Evolutionary conservation across 2,113 vertebrate species (phyloP).

Genomic region (Dromiciops gliroides): DNA sequence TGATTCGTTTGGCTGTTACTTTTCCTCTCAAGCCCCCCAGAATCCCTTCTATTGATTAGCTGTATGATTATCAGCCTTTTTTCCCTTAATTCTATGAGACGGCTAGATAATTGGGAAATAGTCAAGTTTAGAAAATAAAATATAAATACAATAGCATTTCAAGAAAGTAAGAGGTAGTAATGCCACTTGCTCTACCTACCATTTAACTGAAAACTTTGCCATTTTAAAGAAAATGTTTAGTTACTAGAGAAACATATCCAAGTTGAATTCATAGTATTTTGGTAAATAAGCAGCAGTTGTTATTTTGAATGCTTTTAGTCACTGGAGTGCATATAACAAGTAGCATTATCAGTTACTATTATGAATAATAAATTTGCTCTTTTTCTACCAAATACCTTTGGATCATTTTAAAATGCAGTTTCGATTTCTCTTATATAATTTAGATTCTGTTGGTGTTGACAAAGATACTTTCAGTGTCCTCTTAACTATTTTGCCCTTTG

Average conservation of each 20-base stretch:
- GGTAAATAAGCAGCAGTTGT: background rate
- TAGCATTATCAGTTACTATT: conserved; percentile 11
- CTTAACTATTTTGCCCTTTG: background rate
- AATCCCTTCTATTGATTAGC: conserved; percentile 69
- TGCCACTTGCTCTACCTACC: background rate
- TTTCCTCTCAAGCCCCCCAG: conserved; percentile 54
- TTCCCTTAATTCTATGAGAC: conserved; percentile 41
- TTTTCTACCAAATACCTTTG: conserved; percentile 26
- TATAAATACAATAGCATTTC: background rate
- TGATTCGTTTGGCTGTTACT: conserved; percentile 60
- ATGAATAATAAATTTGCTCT: background rate
- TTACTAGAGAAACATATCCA: background rate
- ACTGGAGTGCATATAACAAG: background rate
- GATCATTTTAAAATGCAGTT: conserved; percentile 30
- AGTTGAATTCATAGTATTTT: background rate
- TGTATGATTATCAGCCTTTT: conserved; percentile 30
- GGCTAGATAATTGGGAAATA: conserved; percentile 7
- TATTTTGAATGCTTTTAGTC: background rate
- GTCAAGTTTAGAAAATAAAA: background rate
- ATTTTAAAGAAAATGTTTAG: conserved; percentile 41
- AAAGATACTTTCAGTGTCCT: background rate
- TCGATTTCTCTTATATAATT: background rate
- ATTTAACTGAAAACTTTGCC: conserved; percentile 34
- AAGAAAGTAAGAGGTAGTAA: conserved; percentile 35
- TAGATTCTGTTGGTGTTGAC: background rate